Evolutionary conservation across 2,888 invertebrate species (phyloP), one percentile per base, ranked within the genome.

Genomic region (Hyalella azteca): DNA sequence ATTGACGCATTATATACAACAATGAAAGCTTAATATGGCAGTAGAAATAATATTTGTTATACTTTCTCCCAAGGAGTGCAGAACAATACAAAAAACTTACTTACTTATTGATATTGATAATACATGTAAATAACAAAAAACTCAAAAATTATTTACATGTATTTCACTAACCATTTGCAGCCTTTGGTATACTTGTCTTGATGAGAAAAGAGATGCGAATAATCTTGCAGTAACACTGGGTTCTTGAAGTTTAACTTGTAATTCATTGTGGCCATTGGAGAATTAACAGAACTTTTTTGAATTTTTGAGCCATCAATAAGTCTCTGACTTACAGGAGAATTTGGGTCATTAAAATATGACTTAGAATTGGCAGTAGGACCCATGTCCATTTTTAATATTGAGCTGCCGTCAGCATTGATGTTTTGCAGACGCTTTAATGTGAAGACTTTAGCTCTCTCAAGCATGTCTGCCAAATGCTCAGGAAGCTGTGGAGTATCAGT

Each of bases 161-260:
- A 11, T 15, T 19, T n/a, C 5, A 79, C 81, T 81, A 39, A 82
- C 84, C 84, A 84, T 81, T 84, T 84, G 54, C 84, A 84, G 11
- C 84, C 84, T 50, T 84, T 84, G 36, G 84, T 84, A 41, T 76
- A 84, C 36, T 81, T 78, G 22, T 60, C 73, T 7, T 41, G n/a
- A 15, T 66, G 36, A 22, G 66, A n/a, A 19, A 66, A 66, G 36
- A 66, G 66, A 36, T 32, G 36, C 13, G 66, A 15, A 66, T 66
- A 66, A 66, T 66, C 36, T 29, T 19, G 19, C 1, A 66, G 1
- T 36, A 66, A 19, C 9, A 11, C 3, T 36, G 66, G 66, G 19
- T 15, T 66, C 26, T 19, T 54, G 15, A 54, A 54, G 29, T 54
- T 54, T 7, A 54, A 29, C 4, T 54, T 26, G 26, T 1, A 13